Conservation (phyloP, 2,888 invertebrate genomes). For the Blastobasis lacticolella region DNA sequence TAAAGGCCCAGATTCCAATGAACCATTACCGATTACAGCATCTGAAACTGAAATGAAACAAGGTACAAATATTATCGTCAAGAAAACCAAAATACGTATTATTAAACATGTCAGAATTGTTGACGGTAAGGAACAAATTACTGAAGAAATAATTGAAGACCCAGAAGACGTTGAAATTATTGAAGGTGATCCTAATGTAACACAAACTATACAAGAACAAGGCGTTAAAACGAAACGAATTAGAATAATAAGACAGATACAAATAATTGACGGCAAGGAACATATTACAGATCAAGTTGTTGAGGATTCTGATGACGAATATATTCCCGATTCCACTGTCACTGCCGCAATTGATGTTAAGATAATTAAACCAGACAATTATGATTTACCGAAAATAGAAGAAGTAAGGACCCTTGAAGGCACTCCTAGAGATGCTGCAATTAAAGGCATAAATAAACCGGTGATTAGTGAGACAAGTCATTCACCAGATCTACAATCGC, state of each 20-base stretch:
- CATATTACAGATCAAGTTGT: conserved; percentile 83
- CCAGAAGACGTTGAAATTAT: conserved; percentile 84
- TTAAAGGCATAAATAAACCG: conserved; percentile 11
- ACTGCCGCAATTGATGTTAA: conserved; percentile 7
- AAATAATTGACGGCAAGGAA: conserved; percentile 84
- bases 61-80: conserved; percentile 47
- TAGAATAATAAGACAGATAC: conserved; percentile 67
- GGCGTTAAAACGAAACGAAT: conserved; percentile 22
- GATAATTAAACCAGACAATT: conserved; percentile 7
- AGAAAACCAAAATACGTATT: conserved; percentile 81
- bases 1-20: conserved; percentile 1
- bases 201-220: conserved; percentile 38
- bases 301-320: conserved; percentile 52
- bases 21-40: not conserved
- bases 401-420: not conserved
- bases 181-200: conserved; percentile 72
- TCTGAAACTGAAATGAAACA: conserved; percentile 11
- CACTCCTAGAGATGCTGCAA: not conserved
- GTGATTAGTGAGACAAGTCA: conserved; percentile 12
- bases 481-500: not conserved
- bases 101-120: conserved; percentile 85
- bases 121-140: conserved; percentile 87
- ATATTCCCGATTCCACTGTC: conserved; percentile 7
- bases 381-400: conserved; percentile 1
- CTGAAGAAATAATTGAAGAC: conserved; percentile 89